Percentiles rank a stretch among this genome's conserved stretches.
phyloP scores from a whole-genome alignment of 2,888 invertebrate species.

The Drosophila quinaria region DNA sequence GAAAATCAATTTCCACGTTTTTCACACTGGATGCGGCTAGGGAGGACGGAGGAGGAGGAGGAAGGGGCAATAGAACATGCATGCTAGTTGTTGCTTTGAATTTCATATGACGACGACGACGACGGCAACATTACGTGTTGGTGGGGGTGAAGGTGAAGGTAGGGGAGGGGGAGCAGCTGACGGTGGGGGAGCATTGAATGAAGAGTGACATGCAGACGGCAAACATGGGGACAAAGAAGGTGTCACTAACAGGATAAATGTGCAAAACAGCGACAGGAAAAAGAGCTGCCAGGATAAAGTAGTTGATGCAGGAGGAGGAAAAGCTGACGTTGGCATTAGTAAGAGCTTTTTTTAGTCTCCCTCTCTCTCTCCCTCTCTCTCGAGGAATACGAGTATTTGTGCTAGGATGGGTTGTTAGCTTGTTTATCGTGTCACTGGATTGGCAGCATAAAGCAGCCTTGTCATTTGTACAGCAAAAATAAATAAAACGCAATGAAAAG shows the following conservation, averaged over 20 bases:
- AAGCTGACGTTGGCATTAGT: not conserved
- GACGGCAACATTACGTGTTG: conserved; percentile 35
- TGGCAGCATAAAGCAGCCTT: conserved; percentile 79
- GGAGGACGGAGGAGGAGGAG: conserved; percentile 2
- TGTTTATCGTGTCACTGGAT: conserved; percentile 78
- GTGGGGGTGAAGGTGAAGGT: not conserved
- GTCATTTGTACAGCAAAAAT: conserved; percentile 66
- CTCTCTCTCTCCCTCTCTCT: not conserved
- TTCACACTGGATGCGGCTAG: conserved; percentile 44
- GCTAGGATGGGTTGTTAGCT: conserved; percentile 50
- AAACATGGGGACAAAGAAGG: conserved; percentile 76
- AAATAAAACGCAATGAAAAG: conserved; percentile 48
- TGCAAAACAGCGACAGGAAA: conserved; percentile 79
- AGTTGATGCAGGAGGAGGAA: conserved; percentile 3
- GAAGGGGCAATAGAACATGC: conserved; percentile 53
- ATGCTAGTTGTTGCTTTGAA: conserved; percentile 81
- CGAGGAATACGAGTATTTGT: conserved; percentile 1
- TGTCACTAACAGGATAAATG: conserved; percentile 81
- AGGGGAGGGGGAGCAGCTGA: not conserved
- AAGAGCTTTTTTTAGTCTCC: conserved; percentile 24
- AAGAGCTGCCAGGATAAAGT: conserved; percentile 68
- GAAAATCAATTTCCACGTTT: conserved; percentile 80
- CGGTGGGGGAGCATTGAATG: conserved; percentile 57
- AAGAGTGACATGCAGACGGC: conserved; percentile 73
- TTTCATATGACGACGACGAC: conserved; percentile 60